Percentiles rank a stretch among this genome's conserved stretches.
Conservation (phyloP, 2,797 vertebrate species). For the Luscinia megarhynchos region DNA sequence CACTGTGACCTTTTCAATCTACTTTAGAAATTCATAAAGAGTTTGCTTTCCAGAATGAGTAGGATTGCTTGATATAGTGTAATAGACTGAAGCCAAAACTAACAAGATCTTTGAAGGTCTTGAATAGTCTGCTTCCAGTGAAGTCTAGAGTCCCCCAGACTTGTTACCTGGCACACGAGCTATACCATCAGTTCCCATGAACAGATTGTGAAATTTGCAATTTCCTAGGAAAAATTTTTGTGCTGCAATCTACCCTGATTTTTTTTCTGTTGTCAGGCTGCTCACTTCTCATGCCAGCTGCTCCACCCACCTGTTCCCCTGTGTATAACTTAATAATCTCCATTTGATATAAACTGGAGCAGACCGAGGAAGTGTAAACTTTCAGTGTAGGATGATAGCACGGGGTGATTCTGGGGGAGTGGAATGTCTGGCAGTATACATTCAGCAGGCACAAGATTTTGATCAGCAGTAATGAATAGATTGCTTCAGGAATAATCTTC, state of each 20-base stretch:
- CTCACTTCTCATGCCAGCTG: conserved; percentile 81
- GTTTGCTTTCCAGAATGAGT: conserved; percentile 50
- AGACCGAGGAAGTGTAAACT: conserved; percentile 61
- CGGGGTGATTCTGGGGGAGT: conserved; percentile 44
- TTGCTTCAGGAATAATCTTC: neutral
- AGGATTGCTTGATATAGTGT: conserved; percentile 33
- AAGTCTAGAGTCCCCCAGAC: conserved; percentile 59
- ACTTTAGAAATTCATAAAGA: conserved; percentile 51
- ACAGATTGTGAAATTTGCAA: conserved; percentile 73
- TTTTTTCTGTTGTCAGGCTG: conserved; percentile 74
- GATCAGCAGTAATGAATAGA: conserved; percentile 42
- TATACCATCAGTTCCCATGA: conserved; percentile 54
- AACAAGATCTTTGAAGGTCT: conserved; percentile 70
- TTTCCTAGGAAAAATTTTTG: conserved; percentile 72
- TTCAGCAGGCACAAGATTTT: conserved; percentile 32
- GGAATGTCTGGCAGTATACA: conserved; percentile 59
- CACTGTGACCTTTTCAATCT: conserved; percentile 60
- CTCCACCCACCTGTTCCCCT: conserved; percentile 75
- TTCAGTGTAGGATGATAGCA: conserved; percentile 63
- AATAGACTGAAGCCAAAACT: conserved; percentile 60
- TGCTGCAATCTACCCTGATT: conserved; percentile 56
- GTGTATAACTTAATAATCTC: conserved; percentile 69
- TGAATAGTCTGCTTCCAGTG: conserved; percentile 50
- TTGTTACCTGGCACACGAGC: conserved; percentile 66
- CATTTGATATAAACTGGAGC: conserved; percentile 66